Evolutionary conservation across 1,140 invertebrate genomes (phyloP).

Genomic region (Vanessa atalanta): DNA sequence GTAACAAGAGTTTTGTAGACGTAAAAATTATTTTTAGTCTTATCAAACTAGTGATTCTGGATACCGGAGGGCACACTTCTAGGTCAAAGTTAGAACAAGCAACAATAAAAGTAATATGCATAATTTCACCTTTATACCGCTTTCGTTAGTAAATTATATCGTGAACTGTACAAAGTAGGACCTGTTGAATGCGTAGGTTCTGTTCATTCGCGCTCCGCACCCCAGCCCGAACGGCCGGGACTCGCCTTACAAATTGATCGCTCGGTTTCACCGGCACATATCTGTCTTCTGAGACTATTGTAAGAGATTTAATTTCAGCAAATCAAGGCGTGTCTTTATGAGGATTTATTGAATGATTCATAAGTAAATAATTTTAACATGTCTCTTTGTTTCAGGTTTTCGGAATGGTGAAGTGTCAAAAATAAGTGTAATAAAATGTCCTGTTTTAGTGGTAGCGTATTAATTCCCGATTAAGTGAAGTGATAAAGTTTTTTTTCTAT

Average conservation of each 20-base stretch:
- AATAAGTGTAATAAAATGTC: constrained; percentile 55
- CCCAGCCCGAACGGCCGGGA: constrained; percentile 48
- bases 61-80: too few species aligned
- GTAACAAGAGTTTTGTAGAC: too few species aligned
- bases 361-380: background rate
- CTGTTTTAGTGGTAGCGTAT: constrained; percentile 58
- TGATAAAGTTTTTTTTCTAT: constrained; percentile 40
- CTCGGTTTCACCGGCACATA: constrained; percentile 9
- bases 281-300: constrained; percentile 19
- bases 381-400: constrained; percentile 59
- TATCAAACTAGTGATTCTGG: too few species aligned
- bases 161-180: constrained; percentile 47
- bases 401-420: constrained; percentile 32
- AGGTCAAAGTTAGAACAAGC: background rate
- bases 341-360: background rate
- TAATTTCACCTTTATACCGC: background rate
- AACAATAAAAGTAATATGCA: too few species aligned
- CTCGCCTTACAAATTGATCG: constrained; percentile 22
- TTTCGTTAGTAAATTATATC: constrained; percentile 32
- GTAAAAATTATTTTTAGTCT: too few species aligned
- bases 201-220: constrained; percentile 57
- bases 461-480: constrained; percentile 65
- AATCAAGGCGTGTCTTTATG: background rate
- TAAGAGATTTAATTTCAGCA: background rate
- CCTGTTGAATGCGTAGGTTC: constrained; percentile 60